A percentile compares a stretch with the other conserved stretches of the same genome.
Conservation (phyloP, 1,140 invertebrate species). For the Trichonephila clavata region DNA sequence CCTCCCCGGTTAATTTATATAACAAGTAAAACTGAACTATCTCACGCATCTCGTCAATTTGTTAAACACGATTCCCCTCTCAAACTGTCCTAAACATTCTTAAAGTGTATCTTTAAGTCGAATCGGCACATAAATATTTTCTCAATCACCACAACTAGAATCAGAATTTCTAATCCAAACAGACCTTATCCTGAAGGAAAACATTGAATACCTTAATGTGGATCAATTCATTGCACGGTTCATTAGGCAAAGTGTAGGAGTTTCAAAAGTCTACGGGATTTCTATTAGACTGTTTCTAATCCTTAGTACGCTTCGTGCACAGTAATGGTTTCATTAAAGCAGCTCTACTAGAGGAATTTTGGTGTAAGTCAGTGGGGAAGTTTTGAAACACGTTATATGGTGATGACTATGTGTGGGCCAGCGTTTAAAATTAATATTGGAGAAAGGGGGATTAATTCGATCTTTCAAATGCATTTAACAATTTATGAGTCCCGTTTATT, state of each 20-base stretch:
- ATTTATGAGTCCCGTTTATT: no score
- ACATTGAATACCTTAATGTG: background rate
- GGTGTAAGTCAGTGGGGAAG: background rate
- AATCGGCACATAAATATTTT: background rate
- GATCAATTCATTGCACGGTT: background rate
- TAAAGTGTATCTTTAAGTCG: background rate
- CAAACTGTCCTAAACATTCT: background rate
- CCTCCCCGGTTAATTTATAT: no score
- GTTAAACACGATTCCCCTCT: conserved; percentile 3
- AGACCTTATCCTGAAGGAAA: conserved; percentile 35
- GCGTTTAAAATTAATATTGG: background rate
- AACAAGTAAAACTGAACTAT: background rate
- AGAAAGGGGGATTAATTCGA: background rate
- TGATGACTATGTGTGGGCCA: no score
- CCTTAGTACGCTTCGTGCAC: conserved; percentile 25
- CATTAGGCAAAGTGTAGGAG: conserved; percentile 50
- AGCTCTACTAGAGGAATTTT: background rate
- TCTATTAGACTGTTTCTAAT: background rate
- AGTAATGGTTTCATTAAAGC: conserved; percentile 55
- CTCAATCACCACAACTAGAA: background rate
- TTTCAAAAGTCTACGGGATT: conserved; percentile 13
- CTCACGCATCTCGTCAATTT: background rate
- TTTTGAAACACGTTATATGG: no score
- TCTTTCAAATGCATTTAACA: no score
- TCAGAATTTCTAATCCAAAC: conserved; percentile 25